A percentile compares a stretch with the other conserved stretches of the same genome.
phyloP scores from a whole-genome alignment of 2,113 vertebrate species.

The Collichthys lucidus region DNA sequence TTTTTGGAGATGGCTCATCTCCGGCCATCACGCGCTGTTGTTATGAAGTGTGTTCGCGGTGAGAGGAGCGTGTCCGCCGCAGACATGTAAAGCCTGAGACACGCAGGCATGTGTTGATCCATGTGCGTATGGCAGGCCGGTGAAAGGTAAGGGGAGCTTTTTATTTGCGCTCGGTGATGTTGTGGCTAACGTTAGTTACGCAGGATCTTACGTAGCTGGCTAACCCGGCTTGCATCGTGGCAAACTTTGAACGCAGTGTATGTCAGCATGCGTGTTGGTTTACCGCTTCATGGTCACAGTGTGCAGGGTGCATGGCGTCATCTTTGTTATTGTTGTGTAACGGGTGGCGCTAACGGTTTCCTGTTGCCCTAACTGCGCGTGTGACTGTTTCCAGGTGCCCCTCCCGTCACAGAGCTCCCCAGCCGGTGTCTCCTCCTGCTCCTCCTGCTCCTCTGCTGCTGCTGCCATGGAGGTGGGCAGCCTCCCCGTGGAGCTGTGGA shows the following conservation, averaged over 20 bases:
- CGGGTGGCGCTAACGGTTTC: constrained; percentile 6
- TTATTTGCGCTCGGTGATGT: neutral
- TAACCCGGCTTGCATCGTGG: neutral
- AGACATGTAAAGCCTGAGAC: constrained; percentile 5
- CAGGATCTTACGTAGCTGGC: neutral
- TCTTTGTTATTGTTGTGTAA: constrained; percentile 35
- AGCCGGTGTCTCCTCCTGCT: constrained; percentile 11
- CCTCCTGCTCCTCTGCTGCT: neutral
- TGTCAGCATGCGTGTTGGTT: neutral
- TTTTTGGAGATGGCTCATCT: constrained; percentile 26
- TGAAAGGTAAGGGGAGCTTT: constrained; percentile 42
- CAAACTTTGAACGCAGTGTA: constrained; percentile 16
- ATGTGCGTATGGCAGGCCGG: neutral
- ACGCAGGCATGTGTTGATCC: constrained; percentile 23
- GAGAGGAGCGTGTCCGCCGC: constrained; percentile 1
- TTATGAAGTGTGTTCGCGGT: constrained; percentile 13
- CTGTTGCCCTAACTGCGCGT: constrained; percentile 22
- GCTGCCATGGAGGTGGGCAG: constrained; percentile 85
- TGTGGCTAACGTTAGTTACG: constrained; percentile 9
- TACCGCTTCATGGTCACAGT: neutral
- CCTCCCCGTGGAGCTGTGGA: constrained; percentile 89
- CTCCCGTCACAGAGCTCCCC: constrained; percentile 32
- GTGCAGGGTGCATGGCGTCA: neutral
- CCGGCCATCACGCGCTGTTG: constrained; percentile 15
- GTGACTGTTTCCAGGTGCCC: constrained; percentile 56